A percentile compares a stretch with the other conserved stretches of the same genome.
phyloP scores from a whole-genome alignment of 2,888 invertebrate genomes.

The Pachydiplax longipennis region DNA sequence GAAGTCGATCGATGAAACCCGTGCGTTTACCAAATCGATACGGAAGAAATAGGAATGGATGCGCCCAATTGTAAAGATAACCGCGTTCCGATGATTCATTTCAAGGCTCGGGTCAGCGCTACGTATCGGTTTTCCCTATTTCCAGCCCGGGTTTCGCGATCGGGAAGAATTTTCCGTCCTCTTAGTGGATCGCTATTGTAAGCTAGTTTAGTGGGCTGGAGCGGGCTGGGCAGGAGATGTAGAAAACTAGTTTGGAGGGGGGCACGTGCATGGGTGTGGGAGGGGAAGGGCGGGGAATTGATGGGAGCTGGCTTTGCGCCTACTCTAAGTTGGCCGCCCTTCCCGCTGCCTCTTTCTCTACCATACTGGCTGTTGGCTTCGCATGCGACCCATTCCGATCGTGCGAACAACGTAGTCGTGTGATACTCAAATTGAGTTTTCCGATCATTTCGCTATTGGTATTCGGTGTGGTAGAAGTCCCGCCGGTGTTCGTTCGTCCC shows the following conservation, averaged over 20 bases:
- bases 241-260: slow-evolving; percentile 29
- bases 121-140: no score
- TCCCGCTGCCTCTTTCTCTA: neutral
- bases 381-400: neutral
- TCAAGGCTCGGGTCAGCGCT: no score
- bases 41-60: neutral
- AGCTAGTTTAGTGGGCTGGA: neutral
- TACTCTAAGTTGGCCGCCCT: slow-evolving; percentile 24
- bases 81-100: no score
- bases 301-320: slow-evolving; percentile 54
- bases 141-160: neutral
- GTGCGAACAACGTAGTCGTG: neutral
- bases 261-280: neutral
- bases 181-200: neutral
- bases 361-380: slow-evolving; percentile 26
- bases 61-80: no score
- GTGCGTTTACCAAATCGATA: neutral
- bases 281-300: slow-evolving; percentile 52
- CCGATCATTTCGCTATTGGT: neutral
- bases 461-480: no score
- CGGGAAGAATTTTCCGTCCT: neutral
- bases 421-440: neutral
- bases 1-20: neutral
- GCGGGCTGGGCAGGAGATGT: neutral
- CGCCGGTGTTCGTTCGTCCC: neutral